Conservation (phyloP, 1,140 invertebrate genomes). For the Schlechtendalia chinensis region DNA sequence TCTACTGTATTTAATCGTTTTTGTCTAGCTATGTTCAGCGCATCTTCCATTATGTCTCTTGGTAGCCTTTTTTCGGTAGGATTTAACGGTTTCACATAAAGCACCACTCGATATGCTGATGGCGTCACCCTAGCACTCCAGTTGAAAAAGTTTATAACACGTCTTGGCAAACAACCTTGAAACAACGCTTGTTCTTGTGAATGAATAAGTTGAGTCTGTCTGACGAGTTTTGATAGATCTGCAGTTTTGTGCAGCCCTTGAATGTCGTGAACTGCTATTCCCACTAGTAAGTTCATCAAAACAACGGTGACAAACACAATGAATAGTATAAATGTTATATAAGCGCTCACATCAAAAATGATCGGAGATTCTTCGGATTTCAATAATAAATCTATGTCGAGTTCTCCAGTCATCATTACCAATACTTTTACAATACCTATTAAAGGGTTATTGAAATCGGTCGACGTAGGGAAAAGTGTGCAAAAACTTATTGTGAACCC, state of each 20-base stretch:
- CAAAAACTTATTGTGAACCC: slow-evolving; percentile 84
- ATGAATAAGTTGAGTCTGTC: slow-evolving; percentile 74
- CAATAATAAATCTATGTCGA: slow-evolving; percentile 69
- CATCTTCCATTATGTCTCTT: slow-evolving; percentile 70
- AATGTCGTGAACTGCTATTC: slow-evolving; percentile 78
- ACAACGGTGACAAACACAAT: slow-evolving; percentile 76
- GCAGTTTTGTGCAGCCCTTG: slow-evolving; percentile 75
- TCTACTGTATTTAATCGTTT: slow-evolving; percentile 51
- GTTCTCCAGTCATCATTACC: slow-evolving; percentile 87
- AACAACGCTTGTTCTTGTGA: slow-evolving; percentile 72
- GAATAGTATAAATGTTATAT: slow-evolving; percentile 72
- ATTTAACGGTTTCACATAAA: slow-evolving; percentile 77
- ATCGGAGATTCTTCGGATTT: slow-evolving; percentile 64
- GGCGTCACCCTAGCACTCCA: slow-evolving; percentile 73
- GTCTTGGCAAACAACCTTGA: slow-evolving; percentile 67
- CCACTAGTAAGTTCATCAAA: slow-evolving; percentile 76
- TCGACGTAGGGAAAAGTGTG: slow-evolving; percentile 77
- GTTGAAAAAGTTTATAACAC: slow-evolving; percentile 68
- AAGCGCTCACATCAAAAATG: slow-evolving; percentile 67
- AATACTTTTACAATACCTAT: slow-evolving; percentile 77
- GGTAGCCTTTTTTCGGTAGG: slow-evolving; percentile 76
- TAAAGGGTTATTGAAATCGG: slow-evolving; percentile 74
- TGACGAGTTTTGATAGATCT: slow-evolving; percentile 70
- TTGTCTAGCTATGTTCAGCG: slow-evolving; percentile 72
- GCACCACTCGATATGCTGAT: slow-evolving; percentile 71